These are phyloP conservation scores for Megaceryle torquata DNA, from an alignment of 2,113 vertebrate genomes.

Conservation along the genomic window DNA sequence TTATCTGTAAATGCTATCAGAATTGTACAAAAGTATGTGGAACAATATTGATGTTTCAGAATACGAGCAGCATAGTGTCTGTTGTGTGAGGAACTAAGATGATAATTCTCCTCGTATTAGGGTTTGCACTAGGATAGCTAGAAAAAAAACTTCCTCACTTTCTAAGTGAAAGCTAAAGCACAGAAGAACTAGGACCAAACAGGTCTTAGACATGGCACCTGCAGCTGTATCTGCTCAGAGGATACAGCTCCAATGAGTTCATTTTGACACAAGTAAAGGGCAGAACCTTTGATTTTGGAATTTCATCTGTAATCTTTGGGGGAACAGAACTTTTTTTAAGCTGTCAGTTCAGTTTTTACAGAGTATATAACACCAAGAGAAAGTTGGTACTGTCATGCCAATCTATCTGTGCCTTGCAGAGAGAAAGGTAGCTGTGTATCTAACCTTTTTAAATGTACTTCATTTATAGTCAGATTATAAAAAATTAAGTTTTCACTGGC, in stretches of 20 bases:
- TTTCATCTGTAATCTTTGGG: background rate
- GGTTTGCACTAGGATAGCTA: background rate
- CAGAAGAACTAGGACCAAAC: background rate
- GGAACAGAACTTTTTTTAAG: background rate
- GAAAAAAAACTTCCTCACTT: background rate
- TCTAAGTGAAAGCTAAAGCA: background rate
- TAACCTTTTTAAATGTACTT: background rate
- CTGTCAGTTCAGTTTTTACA: background rate
- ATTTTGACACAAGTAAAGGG: background rate
- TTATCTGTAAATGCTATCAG: background rate
- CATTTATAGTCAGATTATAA: background rate
- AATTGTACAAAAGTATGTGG: background rate
- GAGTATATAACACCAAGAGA: background rate
- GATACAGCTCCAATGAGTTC: background rate
- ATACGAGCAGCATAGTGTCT: background rate
- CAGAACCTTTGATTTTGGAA: background rate
- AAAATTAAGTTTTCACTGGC: background rate
- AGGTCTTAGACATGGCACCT: background rate
- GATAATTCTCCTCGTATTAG: background rate
- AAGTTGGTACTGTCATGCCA: background rate
- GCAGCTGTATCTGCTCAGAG: rapidly evolving
- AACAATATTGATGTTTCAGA: background rate
- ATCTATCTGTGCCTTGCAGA: background rate
- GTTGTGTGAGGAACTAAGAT: rapidly evolving
- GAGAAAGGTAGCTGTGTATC: background rate